phyloP scores from a whole-genome alignment of 2,888 invertebrate species.

The Diplazon laetatorius region DNA sequence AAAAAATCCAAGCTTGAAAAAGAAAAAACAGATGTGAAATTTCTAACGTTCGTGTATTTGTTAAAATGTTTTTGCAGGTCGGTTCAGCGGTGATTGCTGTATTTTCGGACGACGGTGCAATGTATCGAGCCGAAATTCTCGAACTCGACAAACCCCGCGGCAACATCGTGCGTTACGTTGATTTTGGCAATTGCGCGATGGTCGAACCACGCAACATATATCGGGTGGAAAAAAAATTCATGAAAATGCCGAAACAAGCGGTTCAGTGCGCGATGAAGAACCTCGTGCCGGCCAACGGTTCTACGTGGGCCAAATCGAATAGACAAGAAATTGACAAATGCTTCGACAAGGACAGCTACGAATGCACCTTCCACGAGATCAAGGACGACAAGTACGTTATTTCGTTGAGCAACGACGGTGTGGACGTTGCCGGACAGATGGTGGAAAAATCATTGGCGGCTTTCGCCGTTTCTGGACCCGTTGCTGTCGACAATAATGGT shows the following conservation, averaged over 20 bases:
- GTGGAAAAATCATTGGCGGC: slow-evolving; percentile 84
- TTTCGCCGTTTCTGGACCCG: slow-evolving; percentile 51
- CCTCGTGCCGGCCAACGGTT: slow-evolving; percentile 84
- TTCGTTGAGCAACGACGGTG: slow-evolving; percentile 83
- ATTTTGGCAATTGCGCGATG: slow-evolving; percentile 89
- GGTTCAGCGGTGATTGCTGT: slow-evolving; percentile 88
- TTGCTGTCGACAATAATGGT: slow-evolving; percentile 49
- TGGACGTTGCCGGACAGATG: slow-evolving; percentile 83
- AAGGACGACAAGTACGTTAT: slow-evolving; percentile 83
- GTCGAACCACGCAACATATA: slow-evolving; percentile 87
- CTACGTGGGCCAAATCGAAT: slow-evolving; percentile 84
- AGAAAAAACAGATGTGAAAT: too few species aligned
- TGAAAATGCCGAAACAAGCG: slow-evolving; percentile 88
- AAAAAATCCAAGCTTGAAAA: too few species aligned
- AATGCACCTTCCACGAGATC: slow-evolving; percentile 84
- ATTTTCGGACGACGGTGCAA: slow-evolving; percentile 88
- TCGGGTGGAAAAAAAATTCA: slow-evolving; percentile 87
- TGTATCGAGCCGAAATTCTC: slow-evolving; percentile 88
- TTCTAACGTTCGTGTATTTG: background rate
- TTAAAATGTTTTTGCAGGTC: slow-evolving; percentile 79
- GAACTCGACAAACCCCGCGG: slow-evolving; percentile 84
- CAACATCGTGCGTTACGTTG: slow-evolving; percentile 89
- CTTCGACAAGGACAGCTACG: slow-evolving; percentile 86
- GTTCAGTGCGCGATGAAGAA: slow-evolving; percentile 87
- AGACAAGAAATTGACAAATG: slow-evolving; percentile 84